Conservation (phyloP, 2,797 vertebrate species). For the Poecilia wingei region DNA sequence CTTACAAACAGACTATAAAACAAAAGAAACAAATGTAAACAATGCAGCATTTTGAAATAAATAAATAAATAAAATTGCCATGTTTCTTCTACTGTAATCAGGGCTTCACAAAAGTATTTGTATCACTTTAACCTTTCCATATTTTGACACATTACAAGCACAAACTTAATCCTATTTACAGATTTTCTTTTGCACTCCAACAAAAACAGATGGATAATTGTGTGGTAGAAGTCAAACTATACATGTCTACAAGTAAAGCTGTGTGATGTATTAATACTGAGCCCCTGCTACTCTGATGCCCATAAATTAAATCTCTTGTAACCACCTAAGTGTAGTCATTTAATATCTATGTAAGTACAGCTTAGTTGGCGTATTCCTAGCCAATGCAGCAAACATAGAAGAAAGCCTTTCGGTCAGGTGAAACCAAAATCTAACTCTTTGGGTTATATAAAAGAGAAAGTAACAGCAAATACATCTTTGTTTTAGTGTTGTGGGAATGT, state of each 20-base stretch:
- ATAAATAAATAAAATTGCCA: neutral
- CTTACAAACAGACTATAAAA: slow-evolving; percentile 6
- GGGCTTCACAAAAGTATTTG: neutral
- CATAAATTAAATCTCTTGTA: neutral
- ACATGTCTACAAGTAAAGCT: neutral
- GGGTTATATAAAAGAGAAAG: neutral
- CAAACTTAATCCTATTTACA: neutral
- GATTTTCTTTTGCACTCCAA: neutral
- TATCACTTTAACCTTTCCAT: neutral
- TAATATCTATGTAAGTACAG: neutral
- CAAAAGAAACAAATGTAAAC: neutral
- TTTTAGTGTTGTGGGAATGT: neutral
- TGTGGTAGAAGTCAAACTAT: neutral
- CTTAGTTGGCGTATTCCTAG: neutral
- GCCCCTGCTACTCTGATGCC: neutral
- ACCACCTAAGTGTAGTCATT: neutral
- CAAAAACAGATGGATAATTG: neutral
- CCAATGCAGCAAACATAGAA: neutral
- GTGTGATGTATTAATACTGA: neutral
- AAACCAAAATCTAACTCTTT: neutral
- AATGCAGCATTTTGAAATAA: neutral
- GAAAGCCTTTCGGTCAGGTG: neutral
- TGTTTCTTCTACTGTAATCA: neutral
- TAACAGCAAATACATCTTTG: neutral
- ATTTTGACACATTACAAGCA: neutral